phyloP scores from a whole-genome alignment of 2,888 invertebrate genomes.

The Ormyrus nitidulus region DNA sequence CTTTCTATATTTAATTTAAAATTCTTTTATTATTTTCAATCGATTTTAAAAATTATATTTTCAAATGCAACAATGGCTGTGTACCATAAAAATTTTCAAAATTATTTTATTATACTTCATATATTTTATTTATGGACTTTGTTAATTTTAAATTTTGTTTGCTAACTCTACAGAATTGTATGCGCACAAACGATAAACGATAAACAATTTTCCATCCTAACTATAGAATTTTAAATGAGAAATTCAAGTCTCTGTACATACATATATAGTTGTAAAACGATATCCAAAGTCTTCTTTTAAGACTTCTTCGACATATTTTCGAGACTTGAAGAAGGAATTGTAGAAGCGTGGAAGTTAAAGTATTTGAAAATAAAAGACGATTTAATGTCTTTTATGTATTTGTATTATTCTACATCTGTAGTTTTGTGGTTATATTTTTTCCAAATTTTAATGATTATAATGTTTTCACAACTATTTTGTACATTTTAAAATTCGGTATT shows the following conservation, averaged over 20 bases:
- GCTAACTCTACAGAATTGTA: conserved; percentile 39
- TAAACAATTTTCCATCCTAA: conserved; percentile 36
- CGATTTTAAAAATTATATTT: conserved; percentile 30
- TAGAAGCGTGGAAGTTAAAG: conserved; percentile 33
- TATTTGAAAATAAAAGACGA: conserved; percentile 34
- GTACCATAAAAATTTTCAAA: conserved; percentile 45
- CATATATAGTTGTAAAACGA: conserved; percentile 35
- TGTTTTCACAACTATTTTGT: conserved; percentile 12
- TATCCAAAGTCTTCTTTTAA: conserved; percentile 38
- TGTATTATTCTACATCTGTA: conserved; percentile 37
- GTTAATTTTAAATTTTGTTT: conserved; percentile 32
- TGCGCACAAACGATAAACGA: conserved; percentile 48
- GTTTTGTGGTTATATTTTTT: conserved; percentile 16
- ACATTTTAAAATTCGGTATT: conserved; percentile 1
- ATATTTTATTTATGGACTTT: conserved; percentile 16
- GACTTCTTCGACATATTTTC: conserved; percentile 45
- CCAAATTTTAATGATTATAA: conserved; percentile 27
- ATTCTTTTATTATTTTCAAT: not conserved
- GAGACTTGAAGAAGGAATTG: conserved; percentile 36
- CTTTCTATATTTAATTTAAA: conserved; percentile 7
- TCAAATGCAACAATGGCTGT: conserved; percentile 44
- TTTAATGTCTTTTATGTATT: conserved; percentile 22
- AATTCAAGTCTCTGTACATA: conserved; percentile 44
- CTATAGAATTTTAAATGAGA: conserved; percentile 44
- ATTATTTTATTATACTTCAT: conserved; percentile 43